These are phyloP conservation scores for Urosaurus nigricauda DNA, from an alignment of 2,797 vertebrate genomes.

Conservation along the genomic window DNA sequence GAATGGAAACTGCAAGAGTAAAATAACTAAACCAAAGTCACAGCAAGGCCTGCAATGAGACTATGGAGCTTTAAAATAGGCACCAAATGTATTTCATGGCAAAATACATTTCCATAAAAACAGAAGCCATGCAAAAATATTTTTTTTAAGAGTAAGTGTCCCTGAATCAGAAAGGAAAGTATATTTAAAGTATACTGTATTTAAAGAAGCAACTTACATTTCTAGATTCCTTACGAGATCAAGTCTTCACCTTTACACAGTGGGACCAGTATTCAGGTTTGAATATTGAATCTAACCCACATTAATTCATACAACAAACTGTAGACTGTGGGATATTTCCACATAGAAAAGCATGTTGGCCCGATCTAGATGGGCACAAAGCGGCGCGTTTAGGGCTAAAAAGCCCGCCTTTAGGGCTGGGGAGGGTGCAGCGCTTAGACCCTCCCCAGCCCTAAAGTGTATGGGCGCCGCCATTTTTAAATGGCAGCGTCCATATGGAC, in stretches of 20 bases:
- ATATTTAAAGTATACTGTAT: no score
- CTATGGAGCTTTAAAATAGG: background rate
- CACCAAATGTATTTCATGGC: background rate
- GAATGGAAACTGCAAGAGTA: background rate
- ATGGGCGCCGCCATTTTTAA: no score
- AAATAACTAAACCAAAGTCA: background rate
- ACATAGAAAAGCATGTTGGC: background rate
- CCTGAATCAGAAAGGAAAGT: background rate
- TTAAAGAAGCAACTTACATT: background rate
- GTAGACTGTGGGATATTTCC: background rate
- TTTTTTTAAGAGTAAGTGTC: no score
- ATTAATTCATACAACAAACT: background rate
- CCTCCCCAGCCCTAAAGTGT: no score
- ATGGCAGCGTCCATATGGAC: no score
- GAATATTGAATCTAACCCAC: no score
- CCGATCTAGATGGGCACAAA: no score
- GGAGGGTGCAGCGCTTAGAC: no score
- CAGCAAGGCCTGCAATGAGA: background rate
- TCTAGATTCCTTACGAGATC: background rate
- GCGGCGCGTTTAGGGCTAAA: no score
- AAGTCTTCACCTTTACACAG: background rate
- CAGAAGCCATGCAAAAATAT: background rate
- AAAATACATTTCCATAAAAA: background rate
- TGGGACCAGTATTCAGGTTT: background rate
- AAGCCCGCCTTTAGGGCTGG: no score